These are phyloP conservation scores for Byasa hedistus DNA, from an alignment of 2,888 invertebrate species.

Conservation along the genomic window DNA sequence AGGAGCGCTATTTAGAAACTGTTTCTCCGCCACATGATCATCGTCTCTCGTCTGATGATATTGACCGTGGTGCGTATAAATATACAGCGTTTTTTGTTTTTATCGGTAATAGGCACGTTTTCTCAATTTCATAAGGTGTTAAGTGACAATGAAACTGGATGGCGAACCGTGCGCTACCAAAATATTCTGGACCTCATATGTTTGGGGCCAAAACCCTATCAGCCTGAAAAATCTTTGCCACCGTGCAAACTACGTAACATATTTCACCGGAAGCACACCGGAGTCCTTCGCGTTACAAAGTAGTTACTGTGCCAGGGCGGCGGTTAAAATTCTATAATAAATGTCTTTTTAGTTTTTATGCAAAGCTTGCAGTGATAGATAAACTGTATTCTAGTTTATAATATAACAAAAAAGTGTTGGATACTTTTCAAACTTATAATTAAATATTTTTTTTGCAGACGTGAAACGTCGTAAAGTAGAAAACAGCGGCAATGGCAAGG, in stretches of 20 bases:
- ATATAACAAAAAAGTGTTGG: neutral
- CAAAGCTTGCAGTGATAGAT: too few relatives aligned
- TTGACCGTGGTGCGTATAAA: slow-evolving; percentile 66
- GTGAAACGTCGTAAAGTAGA: slow-evolving; percentile 92
- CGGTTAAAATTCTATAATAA: too few relatives aligned
- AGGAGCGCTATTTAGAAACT: slow-evolving; percentile 73
- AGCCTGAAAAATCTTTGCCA: too few relatives aligned
- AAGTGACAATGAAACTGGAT: too few relatives aligned
- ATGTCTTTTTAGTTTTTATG: too few relatives aligned
- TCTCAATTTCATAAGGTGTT: neutral
- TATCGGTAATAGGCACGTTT: neutral
- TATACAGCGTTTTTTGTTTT: neutral
- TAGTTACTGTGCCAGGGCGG: too few relatives aligned
- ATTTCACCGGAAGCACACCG: too few relatives aligned
- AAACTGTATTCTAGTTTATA: neutral
- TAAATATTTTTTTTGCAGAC: slow-evolving; percentile 72
- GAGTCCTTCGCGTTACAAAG: too few relatives aligned
- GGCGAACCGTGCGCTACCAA: too few relatives aligned
- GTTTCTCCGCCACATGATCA: slow-evolving; percentile 76
- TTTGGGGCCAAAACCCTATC: too few relatives aligned
- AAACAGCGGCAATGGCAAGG: slow-evolving; percentile 86
- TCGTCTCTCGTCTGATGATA: slow-evolving; percentile 74
- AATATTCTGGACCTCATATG: too few relatives aligned
- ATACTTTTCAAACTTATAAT: neutral
- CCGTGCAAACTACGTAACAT: too few relatives aligned